Evolutionary conservation across 2,797 vertebrate species (phyloP).

Genomic region (Coendou prehensilis): DNA sequence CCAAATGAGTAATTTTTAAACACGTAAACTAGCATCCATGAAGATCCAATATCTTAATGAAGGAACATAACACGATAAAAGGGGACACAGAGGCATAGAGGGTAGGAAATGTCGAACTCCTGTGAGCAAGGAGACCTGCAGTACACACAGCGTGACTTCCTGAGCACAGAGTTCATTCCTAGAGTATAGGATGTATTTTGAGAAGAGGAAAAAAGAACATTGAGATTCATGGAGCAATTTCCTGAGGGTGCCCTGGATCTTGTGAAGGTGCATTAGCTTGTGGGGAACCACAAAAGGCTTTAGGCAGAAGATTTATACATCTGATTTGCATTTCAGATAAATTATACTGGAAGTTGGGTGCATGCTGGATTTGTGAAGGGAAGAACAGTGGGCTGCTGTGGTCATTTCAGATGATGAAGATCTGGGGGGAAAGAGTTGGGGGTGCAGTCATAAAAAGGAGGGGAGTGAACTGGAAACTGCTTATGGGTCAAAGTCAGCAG

Average conservation of each 20-base stretch:
- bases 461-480: neutral
- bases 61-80: neutral
- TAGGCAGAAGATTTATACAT: neutral
- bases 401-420: neutral
- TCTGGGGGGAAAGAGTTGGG: neutral
- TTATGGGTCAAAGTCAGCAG: neutral
- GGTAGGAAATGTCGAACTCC: neutral
- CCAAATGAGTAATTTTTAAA: conserved; percentile 20
- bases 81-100: neutral
- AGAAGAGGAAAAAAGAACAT: neutral
- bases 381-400: neutral
- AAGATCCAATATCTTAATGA: neutral
- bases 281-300: neutral
- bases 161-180: conserved; percentile 1
- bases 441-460: neutral
- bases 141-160: neutral
- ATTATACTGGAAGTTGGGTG: neutral
- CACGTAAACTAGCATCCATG: neutral
- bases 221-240: neutral
- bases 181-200: neutral
- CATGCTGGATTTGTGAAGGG: neutral
- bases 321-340: conserved; percentile 19
- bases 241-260: neutral
- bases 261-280: neutral
- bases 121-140: neutral